Evolutionary conservation across 2,888 invertebrate genomes (phyloP).

Genomic region (Mimachlamys varia): DNA sequence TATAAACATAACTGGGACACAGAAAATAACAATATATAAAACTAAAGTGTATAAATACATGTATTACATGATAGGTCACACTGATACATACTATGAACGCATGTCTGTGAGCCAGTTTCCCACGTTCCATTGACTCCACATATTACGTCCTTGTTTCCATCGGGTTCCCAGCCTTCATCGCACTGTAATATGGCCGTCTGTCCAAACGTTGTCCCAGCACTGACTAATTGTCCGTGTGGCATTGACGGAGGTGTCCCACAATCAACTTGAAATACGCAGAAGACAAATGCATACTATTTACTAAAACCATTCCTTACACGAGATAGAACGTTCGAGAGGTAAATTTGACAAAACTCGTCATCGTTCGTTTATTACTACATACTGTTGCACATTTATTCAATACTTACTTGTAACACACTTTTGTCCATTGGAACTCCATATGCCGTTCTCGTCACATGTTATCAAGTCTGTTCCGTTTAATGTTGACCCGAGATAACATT

Average conservation of each 20-base stretch:
- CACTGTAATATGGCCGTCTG: not conserved
- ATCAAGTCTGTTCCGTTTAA: not conserved
- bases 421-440: not conserved
- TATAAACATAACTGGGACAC: too few species aligned
- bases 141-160: not conserved
- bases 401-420: not conserved
- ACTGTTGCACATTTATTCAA: not conserved
- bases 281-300: not conserved
- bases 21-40: too few species aligned
- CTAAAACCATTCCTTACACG: too few species aligned
- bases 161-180: not conserved
- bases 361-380: too few species aligned
- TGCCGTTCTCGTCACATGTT: not conserved
- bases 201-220: not conserved
- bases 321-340: too few species aligned
- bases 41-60: too few species aligned
- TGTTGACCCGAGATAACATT: not conserved
- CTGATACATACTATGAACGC: not conserved
- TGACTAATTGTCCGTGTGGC: not conserved
- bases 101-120: not conserved
- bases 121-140: not conserved
- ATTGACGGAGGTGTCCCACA: not conserved
- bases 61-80: too few species aligned
- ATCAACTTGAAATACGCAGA: not conserved
- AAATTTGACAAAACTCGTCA: too few species aligned